A percentile compares a stretch with the other conserved stretches of the same genome.
phyloP scores from a whole-genome alignment of 2,797 vertebrate species.

The Leptodactylus fallax region DNA sequence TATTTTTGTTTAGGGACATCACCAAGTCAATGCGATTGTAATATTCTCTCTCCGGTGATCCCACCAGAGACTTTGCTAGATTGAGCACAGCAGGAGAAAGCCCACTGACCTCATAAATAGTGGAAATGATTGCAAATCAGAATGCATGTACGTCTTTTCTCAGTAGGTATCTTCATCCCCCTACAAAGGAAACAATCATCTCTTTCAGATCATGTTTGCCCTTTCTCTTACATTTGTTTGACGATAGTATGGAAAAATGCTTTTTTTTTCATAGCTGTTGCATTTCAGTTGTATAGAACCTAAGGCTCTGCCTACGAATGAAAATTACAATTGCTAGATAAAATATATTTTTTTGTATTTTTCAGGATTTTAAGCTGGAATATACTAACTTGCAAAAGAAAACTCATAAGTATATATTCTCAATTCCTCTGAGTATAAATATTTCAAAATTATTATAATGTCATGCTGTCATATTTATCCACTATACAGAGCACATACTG shows the following conservation, averaged over 20 bases:
- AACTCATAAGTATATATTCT: not conserved
- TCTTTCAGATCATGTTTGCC: conserved; percentile 82
- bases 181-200: conserved; percentile 80
- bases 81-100: conserved; percentile 81
- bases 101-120: conserved; percentile 82
- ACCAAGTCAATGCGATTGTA: conserved; percentile 76
- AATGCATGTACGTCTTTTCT: conserved; percentile 78
- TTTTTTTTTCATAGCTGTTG: conserved; percentile 49
- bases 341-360: not conserved
- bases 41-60: conserved; percentile 75
- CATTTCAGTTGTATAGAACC: conserved; percentile 26
- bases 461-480: not conserved
- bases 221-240: conserved; percentile 77
- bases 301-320: not conserved
- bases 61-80: conserved; percentile 79
- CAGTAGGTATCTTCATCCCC: conserved; percentile 75
- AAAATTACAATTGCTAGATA: conserved; percentile 12
- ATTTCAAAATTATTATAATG: not conserved
- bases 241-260: conserved; percentile 73
- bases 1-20: conserved; percentile 68
- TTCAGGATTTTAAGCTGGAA: not conserved
- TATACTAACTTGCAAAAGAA: not conserved
- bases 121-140: conserved; percentile 84
- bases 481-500: not conserved
- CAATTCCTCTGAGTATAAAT: not conserved